phyloP scores from a whole-genome alignment of 2,797 vertebrate species.

The Glossophaga mutica region DNA sequence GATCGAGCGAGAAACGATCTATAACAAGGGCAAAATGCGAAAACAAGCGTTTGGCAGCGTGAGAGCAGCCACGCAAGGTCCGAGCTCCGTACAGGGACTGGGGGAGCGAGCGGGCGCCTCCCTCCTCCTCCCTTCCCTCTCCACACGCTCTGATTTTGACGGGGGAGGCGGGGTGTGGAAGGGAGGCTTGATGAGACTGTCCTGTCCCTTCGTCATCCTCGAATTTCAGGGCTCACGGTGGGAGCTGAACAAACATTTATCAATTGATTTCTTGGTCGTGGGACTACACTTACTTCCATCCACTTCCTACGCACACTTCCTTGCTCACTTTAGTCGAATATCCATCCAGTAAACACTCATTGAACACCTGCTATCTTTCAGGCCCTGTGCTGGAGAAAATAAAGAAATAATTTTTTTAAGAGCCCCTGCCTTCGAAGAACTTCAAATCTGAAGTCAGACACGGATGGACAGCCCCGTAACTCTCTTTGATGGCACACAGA shows the following conservation, averaged over 20 bases:
- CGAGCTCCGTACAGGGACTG: neutral
- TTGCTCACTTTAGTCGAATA: neutral
- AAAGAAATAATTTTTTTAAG: neutral
- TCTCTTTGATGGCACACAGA: neutral
- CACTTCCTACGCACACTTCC: neutral
- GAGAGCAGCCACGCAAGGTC: neutral
- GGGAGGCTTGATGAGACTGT: neutral
- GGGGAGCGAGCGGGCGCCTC: neutral
- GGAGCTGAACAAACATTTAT: neutral
- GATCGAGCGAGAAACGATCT: neutral
- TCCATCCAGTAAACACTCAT: neutral
- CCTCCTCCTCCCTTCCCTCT: neutral
- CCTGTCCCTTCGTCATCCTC: neutral
- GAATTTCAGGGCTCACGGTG: neutral
- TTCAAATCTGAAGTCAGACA: neutral
- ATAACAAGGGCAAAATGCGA: neutral
- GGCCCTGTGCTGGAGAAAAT: neutral
- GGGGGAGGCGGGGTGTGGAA: no score
- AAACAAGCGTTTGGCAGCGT: neutral
- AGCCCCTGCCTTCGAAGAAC: neutral
- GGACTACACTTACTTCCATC: neutral
- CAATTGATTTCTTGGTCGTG: neutral
- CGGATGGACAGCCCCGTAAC: neutral
- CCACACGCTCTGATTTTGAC: neutral
- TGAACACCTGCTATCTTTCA: neutral